Conservation (phyloP, 1,140 invertebrate genomes). For the Drosophila seguyi region DNA sequence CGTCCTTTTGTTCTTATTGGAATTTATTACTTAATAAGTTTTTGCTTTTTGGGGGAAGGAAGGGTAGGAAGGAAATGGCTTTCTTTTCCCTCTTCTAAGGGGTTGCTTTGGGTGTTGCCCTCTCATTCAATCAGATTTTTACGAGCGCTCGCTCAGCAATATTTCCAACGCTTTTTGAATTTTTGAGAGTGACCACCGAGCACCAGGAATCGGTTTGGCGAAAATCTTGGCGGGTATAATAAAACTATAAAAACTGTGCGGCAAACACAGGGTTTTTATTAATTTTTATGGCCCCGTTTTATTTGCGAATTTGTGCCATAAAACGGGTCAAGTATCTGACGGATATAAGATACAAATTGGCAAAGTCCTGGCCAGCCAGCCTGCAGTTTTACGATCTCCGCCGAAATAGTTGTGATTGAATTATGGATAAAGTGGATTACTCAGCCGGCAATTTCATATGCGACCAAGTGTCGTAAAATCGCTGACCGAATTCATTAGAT, state of each 20-base stretch:
- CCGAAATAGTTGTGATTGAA: slow-evolving; percentile 75
- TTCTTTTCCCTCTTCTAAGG: slow-evolving; percentile 11
- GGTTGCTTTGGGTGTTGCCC: not conserved
- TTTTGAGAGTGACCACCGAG: slow-evolving; percentile 56
- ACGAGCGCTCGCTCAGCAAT: slow-evolving; percentile 73
- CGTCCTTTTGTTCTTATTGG: slow-evolving; percentile 72
- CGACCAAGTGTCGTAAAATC: slow-evolving; percentile 68
- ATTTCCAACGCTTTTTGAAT: slow-evolving; percentile 59
- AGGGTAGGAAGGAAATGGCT: slow-evolving; percentile 37
- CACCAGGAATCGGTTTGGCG: slow-evolving; percentile 9
- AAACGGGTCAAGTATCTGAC: slow-evolving; percentile 63
- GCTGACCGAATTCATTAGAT: slow-evolving; percentile 75
- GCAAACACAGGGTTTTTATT: slow-evolving; percentile 61
- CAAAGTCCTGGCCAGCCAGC: slow-evolving; percentile 30
- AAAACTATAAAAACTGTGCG: slow-evolving; percentile 74
- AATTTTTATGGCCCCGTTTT: slow-evolving; percentile 74
- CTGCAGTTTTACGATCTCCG: slow-evolving; percentile 66
- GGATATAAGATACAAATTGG: slow-evolving; percentile 70
- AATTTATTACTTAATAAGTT: slow-evolving; percentile 84
- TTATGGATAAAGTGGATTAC: slow-evolving; percentile 82
- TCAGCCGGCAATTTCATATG: slow-evolving; percentile 55
- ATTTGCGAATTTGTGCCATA: slow-evolving; percentile 67
- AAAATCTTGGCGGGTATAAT: slow-evolving; percentile 64
- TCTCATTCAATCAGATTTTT: slow-evolving; percentile 47
- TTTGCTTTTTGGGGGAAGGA: not conserved